Conservation (phyloP, 1,140 invertebrate species). For the Acromyrmex echinatior region DNA sequence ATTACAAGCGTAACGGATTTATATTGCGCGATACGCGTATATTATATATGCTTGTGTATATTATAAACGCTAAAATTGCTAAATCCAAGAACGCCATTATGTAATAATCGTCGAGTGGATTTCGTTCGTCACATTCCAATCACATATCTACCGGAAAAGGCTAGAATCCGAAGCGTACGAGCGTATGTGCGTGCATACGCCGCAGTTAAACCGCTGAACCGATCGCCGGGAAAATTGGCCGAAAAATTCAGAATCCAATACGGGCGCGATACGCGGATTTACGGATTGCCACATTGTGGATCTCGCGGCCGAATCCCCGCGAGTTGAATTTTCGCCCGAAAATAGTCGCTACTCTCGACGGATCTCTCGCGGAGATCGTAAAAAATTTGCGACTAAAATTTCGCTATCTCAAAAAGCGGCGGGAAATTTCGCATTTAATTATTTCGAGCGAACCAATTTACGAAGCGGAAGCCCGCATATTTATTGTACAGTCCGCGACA, state of each 20-base stretch:
- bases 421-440: constrained; percentile 65
- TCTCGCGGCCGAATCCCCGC: constrained; percentile 62
- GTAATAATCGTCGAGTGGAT: constrained; percentile 61
- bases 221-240: constrained; percentile 61
- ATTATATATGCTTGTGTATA: constrained; percentile 8
- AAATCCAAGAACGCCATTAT: constrained; percentile 54
- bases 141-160: constrained; percentile 53
- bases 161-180: constrained; percentile 52
- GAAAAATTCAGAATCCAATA: constrained; percentile 64
- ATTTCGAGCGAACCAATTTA: constrained; percentile 64
- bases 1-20: constrained; percentile 49
- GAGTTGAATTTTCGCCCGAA: constrained; percentile 61
- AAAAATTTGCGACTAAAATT: constrained; percentile 62
- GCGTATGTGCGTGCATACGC: constrained; percentile 51
- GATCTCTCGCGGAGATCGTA: constrained; percentile 52
- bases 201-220: constrained; percentile 64
- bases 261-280: constrained; percentile 63
- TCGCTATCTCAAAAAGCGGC: constrained; percentile 63
- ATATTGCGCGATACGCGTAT: constrained; percentile 25
- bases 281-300: constrained; percentile 65
- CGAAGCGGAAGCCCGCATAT: constrained; percentile 64
- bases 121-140: constrained; percentile 50
- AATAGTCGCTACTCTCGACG: constrained; percentile 61
- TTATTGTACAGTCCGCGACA: constrained; percentile 60
- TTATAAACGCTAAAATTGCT: constrained; percentile 44